A percentile compares a stretch with the other conserved stretches of the same genome.
phyloP scores from a whole-genome alignment of 2,888 invertebrate genomes.

The Eledona agricola region DNA sequence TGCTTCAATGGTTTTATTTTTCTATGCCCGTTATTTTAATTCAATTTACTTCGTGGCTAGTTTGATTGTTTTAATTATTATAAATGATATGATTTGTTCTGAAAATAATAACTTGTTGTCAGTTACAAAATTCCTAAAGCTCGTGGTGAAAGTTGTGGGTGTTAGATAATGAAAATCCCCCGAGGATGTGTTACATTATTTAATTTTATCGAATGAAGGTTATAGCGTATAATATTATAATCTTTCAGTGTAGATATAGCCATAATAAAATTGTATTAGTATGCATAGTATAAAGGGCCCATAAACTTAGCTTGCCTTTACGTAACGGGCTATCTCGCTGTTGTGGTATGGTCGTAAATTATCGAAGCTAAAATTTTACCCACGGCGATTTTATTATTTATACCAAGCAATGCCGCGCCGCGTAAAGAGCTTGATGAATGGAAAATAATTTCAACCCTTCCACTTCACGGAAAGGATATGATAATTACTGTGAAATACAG shows the following conservation, averaged over 20 bases:
- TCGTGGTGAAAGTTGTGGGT: not conserved
- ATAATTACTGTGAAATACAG: too few species aligned
- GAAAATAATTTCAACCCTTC: constrained; percentile 16
- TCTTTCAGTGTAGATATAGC: constrained; percentile 13
- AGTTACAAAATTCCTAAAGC: not conserved
- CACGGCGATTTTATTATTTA: constrained; percentile 23
- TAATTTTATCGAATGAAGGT: constrained; percentile 22
- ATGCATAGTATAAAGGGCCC: constrained; percentile 13
- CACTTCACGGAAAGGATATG: too few species aligned
- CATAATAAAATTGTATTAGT: constrained; percentile 19
- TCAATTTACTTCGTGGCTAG: too few species aligned
- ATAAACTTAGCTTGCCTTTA: constrained; percentile 18
- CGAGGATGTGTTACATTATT: constrained; percentile 8
- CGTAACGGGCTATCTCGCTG: constrained; percentile 12
- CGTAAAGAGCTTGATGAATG: constrained; percentile 6
- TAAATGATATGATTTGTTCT: too few species aligned
- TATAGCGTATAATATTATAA: constrained; percentile 17
- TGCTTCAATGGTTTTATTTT: too few species aligned
- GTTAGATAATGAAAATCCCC: constrained; percentile 1
- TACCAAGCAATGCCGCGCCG: constrained; percentile 3
- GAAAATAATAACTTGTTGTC: too few species aligned
- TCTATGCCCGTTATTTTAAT: too few species aligned
- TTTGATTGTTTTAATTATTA: too few species aligned
- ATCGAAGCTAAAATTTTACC: constrained; percentile 9
- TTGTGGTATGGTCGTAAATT: constrained; percentile 9